Conservation (phyloP, 2,113 vertebrate genomes). For the Bambusicola thoracicus region DNA sequence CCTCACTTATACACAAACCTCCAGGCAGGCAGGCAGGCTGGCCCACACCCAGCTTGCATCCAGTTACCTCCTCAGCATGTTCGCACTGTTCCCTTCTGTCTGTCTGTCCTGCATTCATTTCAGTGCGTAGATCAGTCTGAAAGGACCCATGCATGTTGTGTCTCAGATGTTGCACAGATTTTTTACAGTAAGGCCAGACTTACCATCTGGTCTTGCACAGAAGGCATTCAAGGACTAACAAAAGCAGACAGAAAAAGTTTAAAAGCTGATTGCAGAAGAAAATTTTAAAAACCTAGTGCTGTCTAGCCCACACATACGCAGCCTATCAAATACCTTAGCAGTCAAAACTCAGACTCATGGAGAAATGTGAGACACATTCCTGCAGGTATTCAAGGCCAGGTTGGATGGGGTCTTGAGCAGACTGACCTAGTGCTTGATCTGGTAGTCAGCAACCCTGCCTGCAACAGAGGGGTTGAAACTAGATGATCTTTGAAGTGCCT, state of each 20-base stretch:
- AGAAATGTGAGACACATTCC: not conserved
- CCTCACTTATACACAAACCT: not conserved
- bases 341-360: not conserved
- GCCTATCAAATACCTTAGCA: not conserved
- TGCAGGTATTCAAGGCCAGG: too few relatives aligned
- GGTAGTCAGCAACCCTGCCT: too few relatives aligned
- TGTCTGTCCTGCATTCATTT: not conserved
- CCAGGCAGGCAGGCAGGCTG: not conserved
- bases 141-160: not conserved
- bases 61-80: not conserved
- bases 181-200: not conserved
- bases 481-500: too few relatives aligned
- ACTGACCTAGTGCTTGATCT: too few relatives aligned
- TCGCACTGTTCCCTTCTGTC: not conserved
- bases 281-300: not conserved
- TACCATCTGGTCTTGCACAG: not conserved
- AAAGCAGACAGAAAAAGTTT: not conserved
- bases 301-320: fast-evolving
- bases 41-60: not conserved
- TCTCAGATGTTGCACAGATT: not conserved
- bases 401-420: too few relatives aligned
- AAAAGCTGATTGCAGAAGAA: not conserved
- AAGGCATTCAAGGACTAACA: not conserved
- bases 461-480: too few relatives aligned
- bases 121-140: not conserved